A percentile compares a stretch with the other conserved stretches of the same genome.
Evolutionary conservation across 2,797 vertebrate genomes (phyloP).

Genomic region (Otus scops): DNA sequence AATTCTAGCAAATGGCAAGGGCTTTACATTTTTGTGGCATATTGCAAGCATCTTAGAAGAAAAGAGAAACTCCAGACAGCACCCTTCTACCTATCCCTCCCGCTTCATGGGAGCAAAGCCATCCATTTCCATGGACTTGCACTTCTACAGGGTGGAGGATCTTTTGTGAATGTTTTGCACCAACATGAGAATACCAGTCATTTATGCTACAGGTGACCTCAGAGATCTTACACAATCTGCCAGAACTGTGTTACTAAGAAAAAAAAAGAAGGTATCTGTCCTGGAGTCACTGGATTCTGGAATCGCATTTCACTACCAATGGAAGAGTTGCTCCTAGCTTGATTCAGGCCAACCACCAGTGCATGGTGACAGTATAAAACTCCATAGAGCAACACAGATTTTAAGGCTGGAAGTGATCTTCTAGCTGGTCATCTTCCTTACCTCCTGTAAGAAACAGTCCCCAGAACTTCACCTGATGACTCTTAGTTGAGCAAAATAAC

Average conservation of each 20-base stretch:
- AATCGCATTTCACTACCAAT: not conserved
- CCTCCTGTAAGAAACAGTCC: not conserved
- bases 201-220: not conserved
- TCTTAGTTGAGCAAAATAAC: not conserved
- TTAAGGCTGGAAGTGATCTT: not conserved
- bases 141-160: not conserved
- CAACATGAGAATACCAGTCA: not conserved
- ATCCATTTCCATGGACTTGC: not conserved
- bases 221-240: not conserved
- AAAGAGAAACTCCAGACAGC: not conserved
- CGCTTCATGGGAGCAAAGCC: not conserved
- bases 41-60: not conserved
- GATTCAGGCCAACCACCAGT: not conserved
- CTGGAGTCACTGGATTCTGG: not conserved
- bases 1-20: not conserved
- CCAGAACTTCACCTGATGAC: not conserved
- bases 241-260: not conserved
- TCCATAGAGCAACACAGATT: not conserved
- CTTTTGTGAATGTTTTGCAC: not conserved
- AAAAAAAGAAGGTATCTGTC: not conserved
- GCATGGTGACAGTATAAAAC: no score
- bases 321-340: not conserved
- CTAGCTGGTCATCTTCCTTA: not conserved
- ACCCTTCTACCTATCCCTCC: not conserved
- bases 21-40: not conserved